Conservation (phyloP, 2,888 invertebrate genomes). For the Catotricha subobsoleta region DNA sequence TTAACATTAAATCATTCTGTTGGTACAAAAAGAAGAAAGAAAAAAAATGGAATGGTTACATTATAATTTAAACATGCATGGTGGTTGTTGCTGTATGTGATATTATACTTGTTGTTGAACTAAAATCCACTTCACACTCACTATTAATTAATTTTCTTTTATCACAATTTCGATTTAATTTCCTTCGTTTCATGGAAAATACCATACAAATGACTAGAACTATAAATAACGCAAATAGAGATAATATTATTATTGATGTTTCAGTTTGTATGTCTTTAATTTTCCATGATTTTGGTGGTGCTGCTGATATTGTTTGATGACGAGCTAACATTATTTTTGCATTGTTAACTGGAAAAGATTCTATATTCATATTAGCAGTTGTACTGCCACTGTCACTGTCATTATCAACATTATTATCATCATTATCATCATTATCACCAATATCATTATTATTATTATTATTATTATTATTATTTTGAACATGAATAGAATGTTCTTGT, state of each 20-base stretch:
- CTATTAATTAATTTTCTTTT: slow-evolving; percentile 3
- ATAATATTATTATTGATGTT: neutral
- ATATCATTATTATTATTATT: no score
- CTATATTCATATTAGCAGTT: neutral
- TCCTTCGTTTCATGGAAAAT: neutral
- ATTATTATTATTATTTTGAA: no score
- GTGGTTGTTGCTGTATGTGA: neutral
- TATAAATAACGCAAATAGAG: neutral
- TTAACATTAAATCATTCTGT: no score
- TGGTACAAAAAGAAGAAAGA: no score
- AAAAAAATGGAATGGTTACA: no score
- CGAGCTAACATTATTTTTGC: slow-evolving; percentile 1
- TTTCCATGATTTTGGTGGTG: slow-evolving; percentile 1
- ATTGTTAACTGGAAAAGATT: neutral
- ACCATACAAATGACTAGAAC: slow-evolving; percentile 3
- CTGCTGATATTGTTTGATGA: neutral
- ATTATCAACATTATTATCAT: neutral
- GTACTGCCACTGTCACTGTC: neutral
- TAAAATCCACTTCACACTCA: slow-evolving; percentile 6
- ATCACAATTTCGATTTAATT: slow-evolving; percentile 4
- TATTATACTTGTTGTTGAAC: neutral
- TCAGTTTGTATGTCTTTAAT: neutral
- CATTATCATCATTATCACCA: neutral
- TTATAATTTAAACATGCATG: neutral
- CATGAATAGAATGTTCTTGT: no score